Evolutionary conservation across 2,888 invertebrate genomes (phyloP).

Genomic region (Xestoiulus laeticollis): DNA sequence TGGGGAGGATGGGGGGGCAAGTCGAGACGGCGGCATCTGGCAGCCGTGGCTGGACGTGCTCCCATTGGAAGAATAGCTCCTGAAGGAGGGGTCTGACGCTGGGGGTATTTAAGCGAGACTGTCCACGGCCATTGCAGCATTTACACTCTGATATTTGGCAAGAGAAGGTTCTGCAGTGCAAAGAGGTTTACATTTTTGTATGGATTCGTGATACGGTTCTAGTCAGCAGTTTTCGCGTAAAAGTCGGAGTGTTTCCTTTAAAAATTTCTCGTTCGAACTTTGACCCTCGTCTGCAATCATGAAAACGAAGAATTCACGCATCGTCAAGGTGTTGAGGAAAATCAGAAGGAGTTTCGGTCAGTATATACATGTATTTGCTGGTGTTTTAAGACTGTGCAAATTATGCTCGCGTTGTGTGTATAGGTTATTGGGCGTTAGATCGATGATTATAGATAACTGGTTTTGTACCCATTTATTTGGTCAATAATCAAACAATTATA

Average conservation of each 20-base stretch:
- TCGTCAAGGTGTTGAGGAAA: conserved; percentile 22
- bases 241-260: not conserved
- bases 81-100: not conserved
- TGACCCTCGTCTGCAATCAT: not conserved
- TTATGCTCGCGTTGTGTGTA: not conserved
- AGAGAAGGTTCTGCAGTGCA: not conserved
- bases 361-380: not conserved
- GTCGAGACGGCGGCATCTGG: conserved; percentile 26
- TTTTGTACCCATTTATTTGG: no score
- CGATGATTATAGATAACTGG: no score
- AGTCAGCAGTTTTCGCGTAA: not conserved
- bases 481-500: no score
- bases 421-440: no score
- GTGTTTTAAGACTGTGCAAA: not conserved
- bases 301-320: conserved; percentile 31
- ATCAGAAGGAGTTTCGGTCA: conserved; percentile 24
- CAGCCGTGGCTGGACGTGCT: conserved; percentile 9
- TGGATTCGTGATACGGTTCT: not conserved
- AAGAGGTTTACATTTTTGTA: not conserved
- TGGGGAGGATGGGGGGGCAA: not conserved
- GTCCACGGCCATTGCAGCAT: not conserved
- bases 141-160: not conserved
- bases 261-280: not conserved
- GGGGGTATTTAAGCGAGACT: not conserved
- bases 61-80: not conserved